These are phyloP conservation scores for Ernsta delagoae DNA, from an alignment of 2,888 invertebrate genomes.

Conservation along the genomic window DNA sequence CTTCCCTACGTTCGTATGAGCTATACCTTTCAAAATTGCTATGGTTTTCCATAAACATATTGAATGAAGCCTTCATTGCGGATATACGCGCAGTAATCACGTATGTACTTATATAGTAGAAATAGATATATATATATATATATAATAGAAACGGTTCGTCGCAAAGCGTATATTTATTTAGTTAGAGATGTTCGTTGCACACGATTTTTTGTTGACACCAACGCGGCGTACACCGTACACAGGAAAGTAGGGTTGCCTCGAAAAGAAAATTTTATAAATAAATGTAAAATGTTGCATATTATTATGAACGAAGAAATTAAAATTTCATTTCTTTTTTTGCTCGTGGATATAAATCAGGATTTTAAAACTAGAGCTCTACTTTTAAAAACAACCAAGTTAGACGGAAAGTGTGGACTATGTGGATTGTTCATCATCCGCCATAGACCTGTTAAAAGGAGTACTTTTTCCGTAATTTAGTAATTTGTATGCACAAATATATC, in stretches of 20 bases:
- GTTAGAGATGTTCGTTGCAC: slow-evolving; percentile 36
- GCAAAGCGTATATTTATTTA: slow-evolving; percentile 22
- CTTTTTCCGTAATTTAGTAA: no score
- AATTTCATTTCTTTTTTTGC: not conserved
- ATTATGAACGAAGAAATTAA: not conserved
- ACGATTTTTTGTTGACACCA: slow-evolving; percentile 49
- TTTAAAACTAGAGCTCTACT: no score
- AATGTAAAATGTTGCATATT: not conserved
- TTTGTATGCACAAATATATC: no score
- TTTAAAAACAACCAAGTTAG: no score
- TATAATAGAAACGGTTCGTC: not conserved
- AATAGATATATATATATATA: no score
- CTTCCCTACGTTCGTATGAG: not conserved
- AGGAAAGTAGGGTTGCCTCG: slow-evolving; percentile 18
- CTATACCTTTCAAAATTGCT: not conserved
- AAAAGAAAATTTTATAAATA: not conserved
- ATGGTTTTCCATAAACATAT: not conserved
- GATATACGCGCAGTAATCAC: slow-evolving; percentile 14
- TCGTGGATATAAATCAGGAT: no score
- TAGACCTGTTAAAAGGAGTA: no score
- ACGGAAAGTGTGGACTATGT: no score
- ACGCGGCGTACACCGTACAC: slow-evolving; percentile 9
- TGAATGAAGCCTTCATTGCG: not conserved
- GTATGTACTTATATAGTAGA: slow-evolving; percentile 5
- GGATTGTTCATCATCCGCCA: no score